Percentiles rank a stretch among this genome's conserved stretches.
phyloP scores from a whole-genome alignment of 2,888 invertebrate genomes.

The Cosmia trapezina region DNA sequence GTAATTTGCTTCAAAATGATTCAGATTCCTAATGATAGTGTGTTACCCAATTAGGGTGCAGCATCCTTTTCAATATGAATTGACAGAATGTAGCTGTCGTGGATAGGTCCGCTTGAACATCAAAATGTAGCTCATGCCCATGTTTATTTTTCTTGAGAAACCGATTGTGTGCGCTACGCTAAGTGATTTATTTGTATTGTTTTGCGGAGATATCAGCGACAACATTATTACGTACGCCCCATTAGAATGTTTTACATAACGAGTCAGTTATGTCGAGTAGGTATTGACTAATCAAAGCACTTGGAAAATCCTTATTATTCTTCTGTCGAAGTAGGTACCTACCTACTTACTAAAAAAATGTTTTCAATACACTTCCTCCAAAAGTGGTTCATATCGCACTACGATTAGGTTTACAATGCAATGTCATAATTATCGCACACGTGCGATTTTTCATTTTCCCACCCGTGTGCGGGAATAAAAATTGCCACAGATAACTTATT shows the following conservation, averaged over 20 bases:
- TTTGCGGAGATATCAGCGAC: constrained; percentile 4
- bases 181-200: neutral
- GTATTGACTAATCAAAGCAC: constrained; percentile 2
- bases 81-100: neutral
- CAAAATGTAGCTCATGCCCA: neutral
- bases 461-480: too few species aligned
- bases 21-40: too few species aligned
- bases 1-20: too few species aligned
- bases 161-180: neutral
- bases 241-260: neutral
- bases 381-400: too few species aligned
- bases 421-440: too few species aligned
- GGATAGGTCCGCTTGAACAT: neutral
- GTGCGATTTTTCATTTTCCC: too few species aligned
- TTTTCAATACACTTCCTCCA: too few species aligned
- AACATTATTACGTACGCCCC: neutral
- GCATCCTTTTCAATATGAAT: neutral
- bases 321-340: too few species aligned
- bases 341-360: neutral
- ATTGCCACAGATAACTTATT: too few species aligned
- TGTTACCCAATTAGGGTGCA: too few species aligned
- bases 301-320: neutral
- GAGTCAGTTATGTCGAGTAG: neutral
- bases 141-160: constrained; percentile 3
- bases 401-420: too few species aligned